phyloP scores from a whole-genome alignment of 2,113 vertebrate genomes.

The Amphiprion percula region DNA sequence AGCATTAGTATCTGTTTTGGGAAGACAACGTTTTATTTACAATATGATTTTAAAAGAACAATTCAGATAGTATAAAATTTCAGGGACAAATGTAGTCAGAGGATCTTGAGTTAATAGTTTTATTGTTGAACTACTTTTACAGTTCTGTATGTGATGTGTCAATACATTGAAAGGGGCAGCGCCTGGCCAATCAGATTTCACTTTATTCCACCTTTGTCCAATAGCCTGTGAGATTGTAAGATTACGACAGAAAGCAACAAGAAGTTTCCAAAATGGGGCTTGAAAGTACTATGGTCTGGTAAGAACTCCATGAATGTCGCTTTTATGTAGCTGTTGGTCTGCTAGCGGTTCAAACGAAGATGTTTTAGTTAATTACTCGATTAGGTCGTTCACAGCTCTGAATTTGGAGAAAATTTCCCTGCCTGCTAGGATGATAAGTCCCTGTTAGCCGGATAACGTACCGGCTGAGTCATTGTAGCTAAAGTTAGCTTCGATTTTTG shows the following conservation, averaged over 20 bases:
- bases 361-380: accelerated
- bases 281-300: constrained; percentile 98
- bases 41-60: too few species aligned
- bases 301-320: constrained; percentile 72
- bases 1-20: too few species aligned
- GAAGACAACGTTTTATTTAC: too few species aligned
- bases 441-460: constrained; percentile 43
- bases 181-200: constrained; percentile 56
- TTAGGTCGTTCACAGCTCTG: neutral
- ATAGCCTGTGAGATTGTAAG: constrained; percentile 55
- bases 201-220: constrained; percentile 67
- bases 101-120: too few species aligned
- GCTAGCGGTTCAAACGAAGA: neutral
- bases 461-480: constrained; percentile 81
- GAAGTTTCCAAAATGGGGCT: constrained; percentile 92
- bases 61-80: too few species aligned
- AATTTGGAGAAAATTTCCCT: neutral
- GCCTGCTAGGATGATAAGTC: neutral
- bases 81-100: too few species aligned
- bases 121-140: neutral
- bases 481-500: constrained; percentile 18
- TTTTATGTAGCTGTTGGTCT: neutral
- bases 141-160: neutral
- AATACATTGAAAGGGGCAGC: too few species aligned
- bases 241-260: constrained; percentile 66